phyloP scores from a whole-genome alignment of 1,140 invertebrate species.

The Calycopis cecrops region DNA sequence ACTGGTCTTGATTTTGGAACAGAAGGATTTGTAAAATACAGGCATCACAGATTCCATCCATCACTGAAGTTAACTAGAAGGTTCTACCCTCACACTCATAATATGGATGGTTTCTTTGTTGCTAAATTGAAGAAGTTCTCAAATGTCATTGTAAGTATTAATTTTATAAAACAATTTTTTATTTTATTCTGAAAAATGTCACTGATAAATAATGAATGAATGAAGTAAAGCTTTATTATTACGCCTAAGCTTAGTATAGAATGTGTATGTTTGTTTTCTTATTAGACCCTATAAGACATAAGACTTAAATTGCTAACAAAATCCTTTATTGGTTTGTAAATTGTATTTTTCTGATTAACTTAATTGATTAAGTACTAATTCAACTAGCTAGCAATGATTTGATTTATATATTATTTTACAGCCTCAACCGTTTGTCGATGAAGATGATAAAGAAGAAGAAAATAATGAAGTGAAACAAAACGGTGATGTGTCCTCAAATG shows the following conservation, averaged over 20 bases:
- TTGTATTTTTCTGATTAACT: background rate
- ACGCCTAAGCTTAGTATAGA: no score
- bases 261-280: no score
- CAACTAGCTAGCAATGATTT: no score
- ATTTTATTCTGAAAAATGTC: no score
- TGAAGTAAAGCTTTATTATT: no score
- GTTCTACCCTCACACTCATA: conserved; percentile 98
- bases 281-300: no score
- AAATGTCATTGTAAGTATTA: conserved; percentile 81
- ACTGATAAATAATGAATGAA: no score
- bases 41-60: conserved; percentile 93
- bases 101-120: conserved; percentile 99
- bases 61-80: conserved; percentile 91
- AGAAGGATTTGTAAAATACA: conserved; percentile 94
- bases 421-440: conserved; percentile 71
- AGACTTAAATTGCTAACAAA: no score
- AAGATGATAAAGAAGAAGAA: conserved; percentile 71
- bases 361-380: no score
- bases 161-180: no score
- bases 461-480: conserved; percentile 39
- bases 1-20: conserved; percentile 97
- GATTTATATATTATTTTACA: conserved; percentile 24
- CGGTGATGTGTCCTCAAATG: conserved; percentile 37
- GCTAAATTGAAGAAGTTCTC: conserved; percentile 98
- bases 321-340: conserved; percentile 5